Evolutionary conservation across 2,888 invertebrate genomes (phyloP).

Genomic region (Cepaea hortensis): DNA sequence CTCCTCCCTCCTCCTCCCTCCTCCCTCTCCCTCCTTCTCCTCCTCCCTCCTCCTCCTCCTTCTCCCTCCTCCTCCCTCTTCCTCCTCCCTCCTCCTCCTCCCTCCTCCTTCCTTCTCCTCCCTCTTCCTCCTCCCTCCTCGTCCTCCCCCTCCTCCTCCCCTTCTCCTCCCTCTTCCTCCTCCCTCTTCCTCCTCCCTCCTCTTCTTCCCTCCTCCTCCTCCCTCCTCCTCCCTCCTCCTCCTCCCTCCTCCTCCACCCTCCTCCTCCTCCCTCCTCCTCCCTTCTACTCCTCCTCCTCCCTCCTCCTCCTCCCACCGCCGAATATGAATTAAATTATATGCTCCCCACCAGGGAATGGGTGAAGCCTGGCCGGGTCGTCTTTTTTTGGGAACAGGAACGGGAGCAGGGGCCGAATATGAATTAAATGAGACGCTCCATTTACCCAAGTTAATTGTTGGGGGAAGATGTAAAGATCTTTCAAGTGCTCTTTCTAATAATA

Average conservation of each 20-base stretch:
- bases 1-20: neutral
- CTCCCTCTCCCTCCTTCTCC: neutral
- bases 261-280: no score
- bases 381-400: no score
- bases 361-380: no score
- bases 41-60: neutral
- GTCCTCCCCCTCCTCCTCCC: neutral
- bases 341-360: no score
- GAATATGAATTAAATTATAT: no score
- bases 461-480: no score
- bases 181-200: neutral
- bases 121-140: neutral
- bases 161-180: neutral
- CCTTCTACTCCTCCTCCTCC: neutral
- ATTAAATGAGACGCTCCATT: no score
- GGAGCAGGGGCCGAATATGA: no score
- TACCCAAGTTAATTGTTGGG: no score
- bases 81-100: slow-evolving; percentile 1
- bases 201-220: neutral
- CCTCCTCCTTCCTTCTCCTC: neutral
- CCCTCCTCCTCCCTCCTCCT: neutral
- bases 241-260: neutral
- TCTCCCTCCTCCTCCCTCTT: slow-evolving; percentile 10
- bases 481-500: no score
- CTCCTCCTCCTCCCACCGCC: neutral